Evolutionary conservation across 2,888 invertebrate species (phyloP), one percentile per base, ranked within the genome.

Genomic region (Meiosimyza decipiens): DNA sequence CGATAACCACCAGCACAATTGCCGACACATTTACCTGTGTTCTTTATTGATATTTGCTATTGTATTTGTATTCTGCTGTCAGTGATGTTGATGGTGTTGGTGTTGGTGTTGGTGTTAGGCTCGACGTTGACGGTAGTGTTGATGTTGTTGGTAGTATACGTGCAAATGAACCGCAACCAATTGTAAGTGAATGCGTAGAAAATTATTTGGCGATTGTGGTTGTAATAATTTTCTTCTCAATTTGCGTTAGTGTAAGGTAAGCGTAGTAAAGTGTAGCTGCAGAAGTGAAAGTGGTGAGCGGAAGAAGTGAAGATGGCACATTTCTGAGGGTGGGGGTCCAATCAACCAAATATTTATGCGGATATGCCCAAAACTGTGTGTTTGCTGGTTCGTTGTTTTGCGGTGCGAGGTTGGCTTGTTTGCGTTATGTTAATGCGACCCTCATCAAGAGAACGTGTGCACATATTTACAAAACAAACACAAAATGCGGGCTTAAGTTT

Each of bases 81-180:
- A n/a, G 16, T 16, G 6, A 16, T 47, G 5, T 4, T 16, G 15
- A 62, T 62, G 28, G 28, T 16, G n/a, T n/a, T 12, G n/a, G 65
- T 65, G 52, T 65, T 62, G 28, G 28, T 16, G n/a, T n/a, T 12
- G n/a, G 65, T 65, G 52, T 65, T 13, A 3, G 65, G 47, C 6
- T 9, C 57, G 33, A 18, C 13, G 2, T 12, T 9, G n/a, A 33
- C 40, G 47, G 12, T 16, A 4, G 28, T 47, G 5, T n/a, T 16
- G 33, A 62, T 62, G 28, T 33, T 16, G n/a, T 33, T 12, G 3
- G 51, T 65, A 15, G 50, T 13, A 7, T 52, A 22, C 22, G 65
- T 65, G 65, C 47, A 60, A 69, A 62, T 59, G 51, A 69, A 69
- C 69, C 60, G 33, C 69, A 69, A 69, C 50, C 69, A 69, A 69